Percentiles rank a stretch among this genome's conserved stretches.
These are phyloP conservation scores for Dromococcyx pavoninus DNA, from an alignment of 2,797 vertebrate species.

Conservation along the genomic window DNA sequence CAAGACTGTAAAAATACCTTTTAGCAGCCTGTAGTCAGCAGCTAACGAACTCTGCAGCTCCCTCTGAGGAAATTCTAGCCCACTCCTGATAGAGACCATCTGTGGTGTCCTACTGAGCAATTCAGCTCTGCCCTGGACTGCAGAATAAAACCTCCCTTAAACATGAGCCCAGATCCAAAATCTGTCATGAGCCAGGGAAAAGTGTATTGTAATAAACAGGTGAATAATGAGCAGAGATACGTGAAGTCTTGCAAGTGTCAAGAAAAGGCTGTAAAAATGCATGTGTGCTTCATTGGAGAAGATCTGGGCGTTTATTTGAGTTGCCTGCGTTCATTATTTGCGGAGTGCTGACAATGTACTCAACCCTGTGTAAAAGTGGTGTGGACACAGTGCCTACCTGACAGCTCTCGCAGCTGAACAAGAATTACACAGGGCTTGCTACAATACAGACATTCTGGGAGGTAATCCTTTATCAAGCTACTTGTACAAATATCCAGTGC, in stretches of 20 bases:
- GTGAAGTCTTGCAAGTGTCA: background rate
- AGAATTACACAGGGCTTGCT: background rate
- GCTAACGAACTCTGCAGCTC: background rate
- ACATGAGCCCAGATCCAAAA: rapidly evolving
- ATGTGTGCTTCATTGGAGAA: background rate
- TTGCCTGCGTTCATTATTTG: background rate
- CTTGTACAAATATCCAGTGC: background rate
- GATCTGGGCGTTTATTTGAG: background rate
- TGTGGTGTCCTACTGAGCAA: background rate
- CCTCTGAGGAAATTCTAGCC: background rate
- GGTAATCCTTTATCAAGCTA: background rate
- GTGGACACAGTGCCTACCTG: background rate
- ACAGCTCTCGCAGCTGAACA: background rate
- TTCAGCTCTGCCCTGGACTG: background rate
- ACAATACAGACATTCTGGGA: background rate
- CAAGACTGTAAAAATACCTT: background rate
- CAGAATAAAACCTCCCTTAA: background rate
- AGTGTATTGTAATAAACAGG: background rate
- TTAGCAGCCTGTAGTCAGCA: background rate
- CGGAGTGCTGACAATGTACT: no score
- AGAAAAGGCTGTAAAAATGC: background rate
- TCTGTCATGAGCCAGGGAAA: background rate
- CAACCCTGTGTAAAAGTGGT: background rate
- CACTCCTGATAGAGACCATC: background rate
- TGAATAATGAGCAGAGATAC: background rate